These are phyloP conservation scores for Glaucopsyche alexis DNA, from an alignment of 2,888 invertebrate genomes.

Conservation along the genomic window DNA sequence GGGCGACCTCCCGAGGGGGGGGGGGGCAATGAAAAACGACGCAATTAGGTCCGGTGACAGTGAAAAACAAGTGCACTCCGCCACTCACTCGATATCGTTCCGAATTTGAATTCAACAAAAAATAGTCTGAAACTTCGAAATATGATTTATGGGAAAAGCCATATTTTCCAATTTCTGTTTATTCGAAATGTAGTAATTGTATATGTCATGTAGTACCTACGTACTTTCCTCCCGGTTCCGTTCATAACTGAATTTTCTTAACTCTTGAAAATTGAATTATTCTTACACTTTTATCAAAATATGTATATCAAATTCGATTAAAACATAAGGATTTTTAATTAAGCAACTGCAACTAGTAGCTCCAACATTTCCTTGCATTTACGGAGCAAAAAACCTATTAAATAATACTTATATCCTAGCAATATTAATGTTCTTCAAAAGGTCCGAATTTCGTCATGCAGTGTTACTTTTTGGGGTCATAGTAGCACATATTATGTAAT, in stretches of 20 bases:
- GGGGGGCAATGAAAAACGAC: slow-evolving; percentile 74
- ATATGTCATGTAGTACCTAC: no score
- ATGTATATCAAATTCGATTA: background rate
- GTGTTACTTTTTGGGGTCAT: no score
- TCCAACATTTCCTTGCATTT: background rate
- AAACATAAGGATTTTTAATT: background rate
- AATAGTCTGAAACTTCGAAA: slow-evolving; percentile 22
- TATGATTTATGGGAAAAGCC: background rate
- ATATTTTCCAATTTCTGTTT: background rate
- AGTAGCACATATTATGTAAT: no score
- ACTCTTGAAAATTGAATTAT: background rate
- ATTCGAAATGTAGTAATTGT: background rate
- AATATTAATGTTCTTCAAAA: no score
- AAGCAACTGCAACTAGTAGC: background rate
- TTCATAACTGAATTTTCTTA: background rate
- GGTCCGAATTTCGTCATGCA: no score
- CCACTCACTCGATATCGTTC: slow-evolving; percentile 25
- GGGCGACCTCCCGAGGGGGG: slow-evolving; percentile 38
- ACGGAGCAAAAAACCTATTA: background rate
- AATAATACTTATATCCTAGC: no score
- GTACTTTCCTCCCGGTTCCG: no score
- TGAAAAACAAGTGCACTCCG: slow-evolving; percentile 76
- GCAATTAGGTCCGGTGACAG: slow-evolving; percentile 77
- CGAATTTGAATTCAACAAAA: slow-evolving; percentile 30
- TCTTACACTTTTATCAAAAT: background rate